Conservation (phyloP, 2,113 vertebrate genomes). For the Gobiocypris rarus region DNA sequence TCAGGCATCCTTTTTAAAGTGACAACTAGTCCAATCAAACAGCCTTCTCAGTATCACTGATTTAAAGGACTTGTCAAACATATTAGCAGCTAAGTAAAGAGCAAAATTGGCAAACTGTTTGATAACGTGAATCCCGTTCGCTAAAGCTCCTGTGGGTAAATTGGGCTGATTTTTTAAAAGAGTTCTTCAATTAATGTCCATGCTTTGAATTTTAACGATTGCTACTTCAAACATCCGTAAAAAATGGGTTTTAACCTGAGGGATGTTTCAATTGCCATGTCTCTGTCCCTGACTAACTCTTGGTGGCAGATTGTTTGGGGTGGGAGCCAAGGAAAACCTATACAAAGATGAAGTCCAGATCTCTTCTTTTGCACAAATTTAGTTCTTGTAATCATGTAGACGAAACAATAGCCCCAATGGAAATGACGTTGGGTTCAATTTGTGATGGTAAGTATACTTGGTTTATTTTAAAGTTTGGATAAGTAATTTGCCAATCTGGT, state of each 20-base stretch:
- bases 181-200: slow-evolving; percentile 69
- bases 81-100: slow-evolving; percentile 59
- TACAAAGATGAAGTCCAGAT: slow-evolving; percentile 57
- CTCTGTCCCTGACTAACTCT: slow-evolving; percentile 63
- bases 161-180: slow-evolving; percentile 56
- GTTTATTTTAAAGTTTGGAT: slow-evolving; percentile 17
- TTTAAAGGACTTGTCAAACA: slow-evolving; percentile 60
- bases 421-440: slow-evolving; percentile 22
- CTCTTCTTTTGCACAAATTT: slow-evolving; percentile 49
- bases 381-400: slow-evolving; percentile 37
- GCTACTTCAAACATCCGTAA: slow-evolving; percentile 54
- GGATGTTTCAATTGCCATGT: slow-evolving; percentile 49
- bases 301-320: slow-evolving; percentile 58
- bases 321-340: slow-evolving; percentile 56
- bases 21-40: slow-evolving; percentile 61
- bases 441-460: slow-evolving; percentile 12
- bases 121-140: slow-evolving; percentile 62
- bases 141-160: slow-evolving; percentile 54
- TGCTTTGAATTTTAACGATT: slow-evolving; percentile 61
- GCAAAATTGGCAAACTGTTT: slow-evolving; percentile 60
- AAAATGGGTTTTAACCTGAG: slow-evolving; percentile 56
- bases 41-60: slow-evolving; percentile 57
- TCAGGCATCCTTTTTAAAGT: slow-evolving; percentile 60
- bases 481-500: not conserved
- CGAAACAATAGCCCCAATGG: slow-evolving; percentile 11